Evolutionary conservation across 2,113 vertebrate genomes (phyloP).

Genomic region (Xenopus tropicalis): DNA sequence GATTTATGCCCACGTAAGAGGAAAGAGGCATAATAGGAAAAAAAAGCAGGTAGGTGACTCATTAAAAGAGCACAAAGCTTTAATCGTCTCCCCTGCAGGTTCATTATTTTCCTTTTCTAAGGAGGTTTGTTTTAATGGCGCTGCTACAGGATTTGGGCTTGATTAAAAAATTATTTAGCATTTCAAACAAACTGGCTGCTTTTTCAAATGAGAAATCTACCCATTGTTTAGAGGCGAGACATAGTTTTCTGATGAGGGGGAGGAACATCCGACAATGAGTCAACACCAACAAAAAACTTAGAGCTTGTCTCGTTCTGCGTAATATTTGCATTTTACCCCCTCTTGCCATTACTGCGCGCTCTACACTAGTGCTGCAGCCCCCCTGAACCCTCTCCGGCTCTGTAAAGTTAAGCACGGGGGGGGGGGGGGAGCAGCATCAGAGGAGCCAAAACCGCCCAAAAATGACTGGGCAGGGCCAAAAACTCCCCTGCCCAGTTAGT

Average conservation of each 20-base stretch:
- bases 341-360: no score
- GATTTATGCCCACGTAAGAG: constrained; percentile 14
- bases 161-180: constrained; percentile 52
- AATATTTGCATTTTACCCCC: no score
- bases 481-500: no score
- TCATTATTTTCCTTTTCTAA: constrained; percentile 49
- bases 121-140: constrained; percentile 47
- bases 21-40: constrained; percentile 19
- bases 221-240: neutral
- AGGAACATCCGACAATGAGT: no score
- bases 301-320: no score
- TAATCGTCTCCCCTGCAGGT: constrained; percentile 30
- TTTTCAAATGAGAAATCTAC: constrained; percentile 41
- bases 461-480: no score
- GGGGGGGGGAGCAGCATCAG: no score
- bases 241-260: neutral
- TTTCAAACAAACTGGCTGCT: constrained; percentile 49
- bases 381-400: no score
- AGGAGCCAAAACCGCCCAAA: no score
- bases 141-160: constrained; percentile 49
- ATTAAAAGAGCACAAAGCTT: constrained; percentile 21
- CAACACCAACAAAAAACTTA: no score
- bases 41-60: constrained; percentile 42
- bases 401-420: no score
- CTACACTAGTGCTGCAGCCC: no score